These are phyloP conservation scores for Mechanitis messenoides DNA, from an alignment of 2,888 invertebrate genomes.

Conservation along the genomic window DNA sequence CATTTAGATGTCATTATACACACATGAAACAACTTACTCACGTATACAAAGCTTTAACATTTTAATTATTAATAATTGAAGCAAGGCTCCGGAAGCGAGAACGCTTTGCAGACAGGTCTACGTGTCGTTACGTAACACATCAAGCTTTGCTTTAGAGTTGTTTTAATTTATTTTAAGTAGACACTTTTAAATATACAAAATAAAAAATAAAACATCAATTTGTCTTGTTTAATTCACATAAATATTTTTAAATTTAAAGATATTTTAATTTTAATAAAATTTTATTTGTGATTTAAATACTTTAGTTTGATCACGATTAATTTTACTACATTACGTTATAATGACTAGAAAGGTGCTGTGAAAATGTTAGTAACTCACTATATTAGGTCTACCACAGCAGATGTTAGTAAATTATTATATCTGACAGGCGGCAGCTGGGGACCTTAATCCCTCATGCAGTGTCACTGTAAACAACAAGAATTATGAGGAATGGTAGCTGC, in stretches of 20 bases:
- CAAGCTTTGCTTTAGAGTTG: background rate
- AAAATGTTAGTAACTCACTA: conserved; percentile 28
- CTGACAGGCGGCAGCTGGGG: conserved; percentile 62
- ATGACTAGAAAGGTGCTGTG: background rate
- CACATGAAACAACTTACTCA: no score
- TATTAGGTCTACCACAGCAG: conserved; percentile 60
- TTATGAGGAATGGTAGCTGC: conserved; percentile 3
- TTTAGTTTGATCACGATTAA: background rate
- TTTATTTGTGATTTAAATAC: background rate
- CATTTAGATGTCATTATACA: no score
- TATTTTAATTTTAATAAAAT: background rate
- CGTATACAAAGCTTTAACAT: no score
- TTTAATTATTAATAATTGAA: no score
- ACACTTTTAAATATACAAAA: no score
- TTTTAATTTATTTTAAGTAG: no score
- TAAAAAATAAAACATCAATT: no score
- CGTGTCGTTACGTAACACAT: conserved; percentile 1
- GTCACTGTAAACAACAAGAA: conserved; percentile 3
- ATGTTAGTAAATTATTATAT: conserved; percentile 67
- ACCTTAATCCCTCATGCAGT: conserved; percentile 49
- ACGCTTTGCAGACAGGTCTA: background rate
- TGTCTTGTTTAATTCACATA: no score
- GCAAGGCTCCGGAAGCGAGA: no score
- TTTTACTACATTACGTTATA: background rate
- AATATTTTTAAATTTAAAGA: no score